These are phyloP conservation scores for Heterodera filipjevi DNA, from an alignment of 2,888 invertebrate species.

Conservation along the genomic window DNA sequence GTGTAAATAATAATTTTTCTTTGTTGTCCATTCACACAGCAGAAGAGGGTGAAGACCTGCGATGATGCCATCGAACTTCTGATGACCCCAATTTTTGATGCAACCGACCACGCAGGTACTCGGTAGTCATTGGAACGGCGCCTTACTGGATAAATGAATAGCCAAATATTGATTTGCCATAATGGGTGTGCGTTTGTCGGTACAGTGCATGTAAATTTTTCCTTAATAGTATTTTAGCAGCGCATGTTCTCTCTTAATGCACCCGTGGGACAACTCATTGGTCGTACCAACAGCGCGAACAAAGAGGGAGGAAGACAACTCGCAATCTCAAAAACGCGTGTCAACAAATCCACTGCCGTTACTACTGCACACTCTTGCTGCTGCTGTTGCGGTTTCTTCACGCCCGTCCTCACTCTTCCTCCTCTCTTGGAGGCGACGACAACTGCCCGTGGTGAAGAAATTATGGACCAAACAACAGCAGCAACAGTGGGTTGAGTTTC, in stretches of 20 bases:
- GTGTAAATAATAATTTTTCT: no score
- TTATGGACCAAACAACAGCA: not conserved
- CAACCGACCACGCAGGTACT: not conserved
- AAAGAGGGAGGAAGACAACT: not conserved
- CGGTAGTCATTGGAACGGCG: no score
- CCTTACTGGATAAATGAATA: no score
- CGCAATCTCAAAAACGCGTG: not conserved
- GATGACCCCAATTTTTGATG: not conserved
- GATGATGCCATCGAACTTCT: slow-evolving; percentile 24
- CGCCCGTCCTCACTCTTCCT: not conserved
- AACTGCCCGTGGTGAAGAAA: not conserved
- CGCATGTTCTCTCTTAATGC: not conserved
- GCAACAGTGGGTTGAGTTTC: not conserved
- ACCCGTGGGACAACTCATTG: not conserved
- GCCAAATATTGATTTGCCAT: no score
- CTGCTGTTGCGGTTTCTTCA: no score
- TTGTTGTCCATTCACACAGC: not conserved
- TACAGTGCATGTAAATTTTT: no score
- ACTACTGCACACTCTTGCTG: no score
- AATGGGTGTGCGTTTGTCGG: no score
- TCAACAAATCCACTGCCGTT: not conserved
- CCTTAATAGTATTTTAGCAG: no score
- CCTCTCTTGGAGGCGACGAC: not conserved
- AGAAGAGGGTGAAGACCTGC: slow-evolving; percentile 14
- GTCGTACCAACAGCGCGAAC: not conserved